phyloP scores from a whole-genome alignment of 2,113 vertebrate genomes.

The Halichoeres trimaculatus region DNA sequence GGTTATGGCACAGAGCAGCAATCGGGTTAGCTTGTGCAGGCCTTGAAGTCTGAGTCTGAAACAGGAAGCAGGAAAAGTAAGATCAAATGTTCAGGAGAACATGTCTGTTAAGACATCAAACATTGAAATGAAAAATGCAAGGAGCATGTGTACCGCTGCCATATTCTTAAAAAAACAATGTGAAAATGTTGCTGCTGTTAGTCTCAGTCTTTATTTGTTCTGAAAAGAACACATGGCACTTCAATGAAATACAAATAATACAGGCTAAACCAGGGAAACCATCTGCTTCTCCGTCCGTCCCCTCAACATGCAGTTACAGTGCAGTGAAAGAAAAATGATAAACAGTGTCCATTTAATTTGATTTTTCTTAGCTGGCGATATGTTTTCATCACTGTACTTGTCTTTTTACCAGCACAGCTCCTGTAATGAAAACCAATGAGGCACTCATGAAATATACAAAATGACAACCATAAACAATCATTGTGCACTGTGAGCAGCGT shows the following conservation, averaged over 20 bases:
- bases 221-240: slow-evolving; percentile 42
- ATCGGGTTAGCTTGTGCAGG: slow-evolving; percentile 85
- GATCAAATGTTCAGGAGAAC: slow-evolving; percentile 15
- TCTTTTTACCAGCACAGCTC: slow-evolving; percentile 10
- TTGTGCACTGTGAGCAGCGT: not conserved
- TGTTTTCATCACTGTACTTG: not conserved
- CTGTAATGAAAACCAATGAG: slow-evolving; percentile 15
- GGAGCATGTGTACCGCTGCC: not conserved
- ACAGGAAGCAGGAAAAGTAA: slow-evolving; percentile 78
- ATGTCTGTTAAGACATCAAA: too few relatives aligned
- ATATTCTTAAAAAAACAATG: slow-evolving; percentile 34
- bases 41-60: slow-evolving; percentile 88
- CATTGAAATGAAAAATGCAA: too few relatives aligned
- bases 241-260: slow-evolving; percentile 42
- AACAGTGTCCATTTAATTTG: too few relatives aligned
- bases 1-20: slow-evolving; percentile 69
- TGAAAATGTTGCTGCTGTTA: slow-evolving; percentile 40
- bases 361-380: too few relatives aligned
- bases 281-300: slow-evolving; percentile 10
- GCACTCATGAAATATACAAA: slow-evolving; percentile 26
- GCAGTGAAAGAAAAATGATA: not conserved
- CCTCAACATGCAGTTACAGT: slow-evolving; percentile 1
- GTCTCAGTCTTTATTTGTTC: slow-evolving; percentile 66
- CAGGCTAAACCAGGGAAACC: slow-evolving; percentile 14
- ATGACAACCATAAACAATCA: not conserved